Evolutionary conservation across 2,113 vertebrate species (phyloP), one percentile per base, ranked within the genome.

Genomic region (Bothrops jararaca): DNA sequence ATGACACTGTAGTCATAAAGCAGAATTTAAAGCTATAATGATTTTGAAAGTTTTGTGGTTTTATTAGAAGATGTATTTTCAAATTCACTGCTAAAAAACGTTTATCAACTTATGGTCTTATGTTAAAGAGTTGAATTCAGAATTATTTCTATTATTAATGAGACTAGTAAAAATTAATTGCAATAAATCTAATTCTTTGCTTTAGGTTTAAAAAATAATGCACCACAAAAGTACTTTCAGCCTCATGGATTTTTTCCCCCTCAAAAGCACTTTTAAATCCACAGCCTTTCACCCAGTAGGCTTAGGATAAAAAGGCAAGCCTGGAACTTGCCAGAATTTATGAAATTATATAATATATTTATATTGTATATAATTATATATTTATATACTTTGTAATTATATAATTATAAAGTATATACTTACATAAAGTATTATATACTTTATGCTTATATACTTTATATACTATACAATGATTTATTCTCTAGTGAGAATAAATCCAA

Each of bases 1-100:
- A 42, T 42, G 74, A 42, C 34, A 42, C 18, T 22, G 74, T 42
- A 22, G 34, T 94, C 95, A 95, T 96, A 96, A 97, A 97, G 95
- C 92, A 34, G 91, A 96, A 96, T 93, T 95, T 94, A 93, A 92
- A 96, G 89, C 85, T 95, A 95, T 90, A 60, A 88, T 1, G 39
- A 92, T 85, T 93, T 96, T 85, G 91, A 92, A 93, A 26, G 6
- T 39, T 92, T 91, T 90, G 52, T 26, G 39, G 86, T 22, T 93
- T 95, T 96, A 87, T 56, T 92, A 1, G 45, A 95, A 42, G 95
- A 57, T 92, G 93, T 52, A 94, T 85, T 92, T 91, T 24, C 94
- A n/a, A 90, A 86, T 53, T 48, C 64, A 88, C 52, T 93, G 89
- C 90, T 94, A 23, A 86, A 85, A 56, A 39, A 94, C 15, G 91